These are phyloP conservation scores for Onychomys arenicola DNA, from an alignment of 2,797 vertebrate species.

Conservation along the genomic window DNA sequence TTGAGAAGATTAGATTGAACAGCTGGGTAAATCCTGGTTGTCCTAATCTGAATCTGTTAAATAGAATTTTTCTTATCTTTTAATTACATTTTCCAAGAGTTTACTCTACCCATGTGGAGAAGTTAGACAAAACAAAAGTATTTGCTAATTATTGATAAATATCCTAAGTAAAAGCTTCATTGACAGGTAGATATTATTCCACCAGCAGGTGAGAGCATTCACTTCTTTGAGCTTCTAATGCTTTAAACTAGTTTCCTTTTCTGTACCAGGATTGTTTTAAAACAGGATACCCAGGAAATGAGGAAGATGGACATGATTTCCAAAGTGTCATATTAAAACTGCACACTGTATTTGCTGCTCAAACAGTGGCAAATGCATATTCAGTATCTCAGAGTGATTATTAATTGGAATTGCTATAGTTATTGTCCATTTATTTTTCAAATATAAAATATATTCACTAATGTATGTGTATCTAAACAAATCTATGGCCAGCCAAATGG, in stretches of 20 bases:
- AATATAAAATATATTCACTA: slow-evolving; percentile 27
- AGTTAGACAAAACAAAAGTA: slow-evolving; percentile 33
- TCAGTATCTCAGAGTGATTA: slow-evolving; percentile 58
- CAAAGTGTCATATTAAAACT: slow-evolving; percentile 56
- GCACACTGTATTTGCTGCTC: slow-evolving; percentile 37
- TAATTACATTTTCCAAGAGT: slow-evolving; percentile 30
- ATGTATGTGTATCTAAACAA: background rate
- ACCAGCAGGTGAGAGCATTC: slow-evolving; percentile 39
- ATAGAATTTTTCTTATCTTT: background rate
- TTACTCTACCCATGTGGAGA: background rate
- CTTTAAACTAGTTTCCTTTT: slow-evolving; percentile 55
- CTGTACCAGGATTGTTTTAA: slow-evolving; percentile 47
- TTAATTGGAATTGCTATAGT: slow-evolving; percentile 38
- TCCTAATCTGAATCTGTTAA: background rate
- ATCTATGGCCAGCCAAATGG: background rate
- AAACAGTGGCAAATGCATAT: slow-evolving; percentile 49
- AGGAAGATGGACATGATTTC: slow-evolving; percentile 41
- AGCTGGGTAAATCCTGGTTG: background rate
- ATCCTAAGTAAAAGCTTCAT: slow-evolving; percentile 52
- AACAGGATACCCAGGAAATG: slow-evolving; percentile 22
- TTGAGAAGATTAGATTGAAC: background rate
- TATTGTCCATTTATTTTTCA: slow-evolving; percentile 67
- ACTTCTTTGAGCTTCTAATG: slow-evolving; percentile 61
- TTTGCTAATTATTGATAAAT: slow-evolving; percentile 64
- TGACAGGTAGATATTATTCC: slow-evolving; percentile 39